Evolutionary conservation across 2,888 invertebrate genomes (phyloP).

Genomic region (Fissipunctia ypsillon): DNA sequence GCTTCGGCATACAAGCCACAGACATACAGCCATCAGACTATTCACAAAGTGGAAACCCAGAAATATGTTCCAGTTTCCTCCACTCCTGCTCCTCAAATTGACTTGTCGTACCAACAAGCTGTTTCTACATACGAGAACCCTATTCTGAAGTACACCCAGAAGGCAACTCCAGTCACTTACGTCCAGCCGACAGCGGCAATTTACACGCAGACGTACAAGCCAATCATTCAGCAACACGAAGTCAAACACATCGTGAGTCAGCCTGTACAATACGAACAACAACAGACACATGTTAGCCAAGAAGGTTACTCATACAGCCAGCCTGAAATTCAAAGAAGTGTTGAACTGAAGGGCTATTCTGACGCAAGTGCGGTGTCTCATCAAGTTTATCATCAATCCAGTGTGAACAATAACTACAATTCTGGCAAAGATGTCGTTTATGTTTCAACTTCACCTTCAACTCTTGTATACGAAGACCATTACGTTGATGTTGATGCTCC

Average conservation of each 20-base stretch:
- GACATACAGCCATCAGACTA: slow-evolving; percentile 81
- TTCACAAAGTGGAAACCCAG: slow-evolving; percentile 81
- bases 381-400: slow-evolving; percentile 81
- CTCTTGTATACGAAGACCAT: slow-evolving; percentile 83
- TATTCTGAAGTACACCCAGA: slow-evolving; percentile 78
- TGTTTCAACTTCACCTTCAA: slow-evolving; percentile 84
- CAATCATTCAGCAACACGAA: slow-evolving; percentile 78
- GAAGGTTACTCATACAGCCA: slow-evolving; percentile 82
- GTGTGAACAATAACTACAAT: slow-evolving; percentile 71
- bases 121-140: slow-evolving; percentile 81
- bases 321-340: slow-evolving; percentile 84
- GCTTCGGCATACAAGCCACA: slow-evolving; percentile 81
- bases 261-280: slow-evolving; percentile 77
- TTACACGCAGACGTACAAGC: slow-evolving; percentile 80
- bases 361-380: slow-evolving; percentile 86
- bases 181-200: slow-evolving; percentile 79
- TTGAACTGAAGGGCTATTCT: slow-evolving; percentile 80
- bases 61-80: slow-evolving; percentile 76
- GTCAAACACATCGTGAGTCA: slow-evolving; percentile 76
- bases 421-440: slow-evolving; percentile 77
- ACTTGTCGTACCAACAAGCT: slow-evolving; percentile 71
- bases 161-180: slow-evolving; percentile 77
- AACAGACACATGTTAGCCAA: slow-evolving; percentile 72
- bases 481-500: slow-evolving; percentile 80
- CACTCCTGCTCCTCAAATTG: slow-evolving; percentile 74